Conservation (phyloP, 2,113 vertebrate species). For the Saimiri boliviensis region DNA sequence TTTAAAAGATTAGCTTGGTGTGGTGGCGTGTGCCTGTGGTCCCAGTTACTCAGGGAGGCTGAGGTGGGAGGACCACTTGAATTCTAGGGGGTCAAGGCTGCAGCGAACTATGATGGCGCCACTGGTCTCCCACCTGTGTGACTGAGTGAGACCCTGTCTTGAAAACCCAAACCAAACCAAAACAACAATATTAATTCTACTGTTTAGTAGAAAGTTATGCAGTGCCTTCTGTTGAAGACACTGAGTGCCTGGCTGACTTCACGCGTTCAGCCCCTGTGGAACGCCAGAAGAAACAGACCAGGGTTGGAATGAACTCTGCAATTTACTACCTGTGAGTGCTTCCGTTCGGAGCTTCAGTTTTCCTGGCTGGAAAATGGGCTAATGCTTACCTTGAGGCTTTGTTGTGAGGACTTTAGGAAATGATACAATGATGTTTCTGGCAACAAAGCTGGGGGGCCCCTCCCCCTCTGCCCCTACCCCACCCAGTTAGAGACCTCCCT, state of each 20-base stretch:
- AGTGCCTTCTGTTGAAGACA: not conserved
- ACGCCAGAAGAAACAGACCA: rapidly evolving
- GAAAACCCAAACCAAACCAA: no score
- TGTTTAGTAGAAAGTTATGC: rapidly evolving
- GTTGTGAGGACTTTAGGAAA: not conserved
- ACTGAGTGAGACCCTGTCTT: no score
- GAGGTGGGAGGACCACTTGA: no score
- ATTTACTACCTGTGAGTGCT: not conserved
- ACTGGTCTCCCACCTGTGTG: no score
- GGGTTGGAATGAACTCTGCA: not conserved
- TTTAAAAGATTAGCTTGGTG: no score
- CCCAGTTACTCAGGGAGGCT: no score
- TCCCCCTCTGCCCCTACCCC: not conserved
- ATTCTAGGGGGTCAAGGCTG: no score
- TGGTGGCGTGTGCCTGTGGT: no score
- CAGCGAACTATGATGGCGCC: no score
- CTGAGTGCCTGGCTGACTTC: rapidly evolving
- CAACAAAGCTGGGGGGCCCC: not conserved
- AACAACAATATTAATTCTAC: not conserved
- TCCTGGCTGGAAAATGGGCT: not conserved
- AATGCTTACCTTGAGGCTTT: not conserved
- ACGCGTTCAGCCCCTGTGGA: no score
- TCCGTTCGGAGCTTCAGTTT: not conserved
- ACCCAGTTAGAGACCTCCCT: not conserved
- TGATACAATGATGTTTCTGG: not conserved